Evolutionary conservation across 2,797 vertebrate species (phyloP).

Genomic region (Helicolenus hilgendorfi): DNA sequence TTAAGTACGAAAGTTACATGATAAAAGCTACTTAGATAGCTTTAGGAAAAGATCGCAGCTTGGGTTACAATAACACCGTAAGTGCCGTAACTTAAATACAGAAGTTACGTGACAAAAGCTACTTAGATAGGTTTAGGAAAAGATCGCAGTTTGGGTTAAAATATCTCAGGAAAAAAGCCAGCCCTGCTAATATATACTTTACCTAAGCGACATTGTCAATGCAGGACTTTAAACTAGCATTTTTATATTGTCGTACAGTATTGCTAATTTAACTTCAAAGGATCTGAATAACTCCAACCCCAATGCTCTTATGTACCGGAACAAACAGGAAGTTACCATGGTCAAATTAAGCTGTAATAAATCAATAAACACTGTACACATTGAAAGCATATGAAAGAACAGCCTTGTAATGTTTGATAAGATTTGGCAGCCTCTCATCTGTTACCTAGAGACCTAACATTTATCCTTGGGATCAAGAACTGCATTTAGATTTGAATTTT

Average conservation of each 20-base stretch:
- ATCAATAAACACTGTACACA: neutral
- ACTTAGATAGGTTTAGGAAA: too few relatives aligned
- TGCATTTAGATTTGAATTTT: neutral
- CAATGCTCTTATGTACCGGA: neutral
- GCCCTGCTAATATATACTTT: neutral
- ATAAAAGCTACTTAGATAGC: too few relatives aligned
- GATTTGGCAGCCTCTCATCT: neutral
- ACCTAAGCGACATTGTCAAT: neutral
- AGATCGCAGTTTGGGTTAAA: too few relatives aligned
- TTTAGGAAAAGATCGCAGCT: too few relatives aligned
- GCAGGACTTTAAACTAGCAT: neutral
- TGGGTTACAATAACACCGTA: too few relatives aligned
- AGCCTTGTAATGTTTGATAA: conserved; percentile 1
- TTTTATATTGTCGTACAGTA: neutral
- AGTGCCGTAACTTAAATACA: too few relatives aligned
- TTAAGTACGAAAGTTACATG: too few relatives aligned
- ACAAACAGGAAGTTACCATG: neutral
- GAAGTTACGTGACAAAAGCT: too few relatives aligned
- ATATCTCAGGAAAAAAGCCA: too few relatives aligned
- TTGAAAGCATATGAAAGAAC: neutral
- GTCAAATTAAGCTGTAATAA: neutral
- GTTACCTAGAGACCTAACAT: neutral
- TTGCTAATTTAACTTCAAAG: neutral
- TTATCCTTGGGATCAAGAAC: neutral
- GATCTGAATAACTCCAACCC: neutral